Base-by-base conservation (phyloP, 1,140 invertebrate species). In the Drosophila nigrodunni region DNA sequence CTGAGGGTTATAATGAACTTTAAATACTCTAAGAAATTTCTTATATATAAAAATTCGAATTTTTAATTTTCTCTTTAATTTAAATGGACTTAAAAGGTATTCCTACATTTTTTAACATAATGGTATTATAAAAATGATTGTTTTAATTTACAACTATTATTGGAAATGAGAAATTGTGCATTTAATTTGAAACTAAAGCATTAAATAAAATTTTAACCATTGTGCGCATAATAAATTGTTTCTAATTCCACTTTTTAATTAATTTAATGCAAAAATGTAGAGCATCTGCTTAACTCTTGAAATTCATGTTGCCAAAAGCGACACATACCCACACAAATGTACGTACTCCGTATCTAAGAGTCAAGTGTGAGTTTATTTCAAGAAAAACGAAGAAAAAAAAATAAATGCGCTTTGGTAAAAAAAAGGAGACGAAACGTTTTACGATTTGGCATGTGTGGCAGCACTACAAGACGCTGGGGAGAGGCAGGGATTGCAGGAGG, bases 371-470 rank as follows among this genome's bases (percentile, higher is more conserved):
- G 62, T 13, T 75, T 87, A 77, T 86, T 83, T 77, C 43, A 72
- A 77, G 60, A 69, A 41, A 71, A 30, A 30, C 2, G 6, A 30
- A 30, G 6, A 30, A 30, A 30, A 30, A 30, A 30, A 30, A 30
- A 4, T 4, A 30, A 67, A 65, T 72, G 67, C 34, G 49, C 46
- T 7, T 58, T 37, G 34, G 44, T 30, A 52, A 61, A 62, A 77
- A 77, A 77, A 73, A 58, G 43, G 58, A 73, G 59, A 49, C 67
- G 82, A 66, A 83, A 70, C 80, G 73, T 87, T 87, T 87, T 87
- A 87, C 85, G 83, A 89, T 87, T 88, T 77, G 72, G 54, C 80
- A 80, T 87, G 78, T 87, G 83, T 71, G 83, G 64, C 60, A 43
- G 54, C 72, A 54, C 35, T 25, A 39, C 39, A 7, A 9, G 7